Evolutionary conservation across 1,140 invertebrate genomes (phyloP).

Genomic region (Ceratitis capitata): DNA sequence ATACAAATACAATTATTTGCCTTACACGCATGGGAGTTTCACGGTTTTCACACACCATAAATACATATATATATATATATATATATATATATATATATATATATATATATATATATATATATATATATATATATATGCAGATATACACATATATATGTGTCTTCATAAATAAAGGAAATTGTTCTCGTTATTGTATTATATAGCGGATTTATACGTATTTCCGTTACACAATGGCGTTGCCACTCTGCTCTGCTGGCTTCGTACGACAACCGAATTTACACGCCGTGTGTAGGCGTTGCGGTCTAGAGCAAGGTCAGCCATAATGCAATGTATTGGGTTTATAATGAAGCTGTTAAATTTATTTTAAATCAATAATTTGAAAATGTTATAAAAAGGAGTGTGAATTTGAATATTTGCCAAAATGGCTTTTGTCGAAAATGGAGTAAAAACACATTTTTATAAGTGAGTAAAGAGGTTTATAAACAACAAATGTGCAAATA

Average conservation of each 20-base stretch:
- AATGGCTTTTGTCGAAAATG: background rate
- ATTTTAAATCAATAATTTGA: background rate
- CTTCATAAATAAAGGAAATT: conserved; percentile 20
- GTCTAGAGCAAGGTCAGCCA: background rate
- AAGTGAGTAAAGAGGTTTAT: too few relatives aligned
- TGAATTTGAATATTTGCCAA: background rate
- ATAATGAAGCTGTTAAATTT: background rate
- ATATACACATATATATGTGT: background rate
- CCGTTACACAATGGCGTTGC: background rate
- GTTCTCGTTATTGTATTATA: conserved; percentile 22
- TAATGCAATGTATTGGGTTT: background rate
- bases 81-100: too few relatives aligned
- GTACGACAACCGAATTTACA: background rate
- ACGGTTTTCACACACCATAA: too few relatives aligned
- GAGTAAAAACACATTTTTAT: too few relatives aligned
- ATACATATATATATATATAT: too few relatives aligned
- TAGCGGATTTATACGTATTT: conserved; percentile 15
- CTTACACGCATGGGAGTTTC: too few relatives aligned
- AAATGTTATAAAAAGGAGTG: background rate
- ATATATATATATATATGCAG: background rate
- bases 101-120: background rate
- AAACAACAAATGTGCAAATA: too few relatives aligned
- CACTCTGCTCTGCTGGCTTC: background rate
- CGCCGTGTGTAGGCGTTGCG: background rate
- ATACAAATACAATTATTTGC: too few relatives aligned